phyloP scores from a whole-genome alignment of 2,888 invertebrate genomes.

The Tenthredo scrophulariae region DNA sequence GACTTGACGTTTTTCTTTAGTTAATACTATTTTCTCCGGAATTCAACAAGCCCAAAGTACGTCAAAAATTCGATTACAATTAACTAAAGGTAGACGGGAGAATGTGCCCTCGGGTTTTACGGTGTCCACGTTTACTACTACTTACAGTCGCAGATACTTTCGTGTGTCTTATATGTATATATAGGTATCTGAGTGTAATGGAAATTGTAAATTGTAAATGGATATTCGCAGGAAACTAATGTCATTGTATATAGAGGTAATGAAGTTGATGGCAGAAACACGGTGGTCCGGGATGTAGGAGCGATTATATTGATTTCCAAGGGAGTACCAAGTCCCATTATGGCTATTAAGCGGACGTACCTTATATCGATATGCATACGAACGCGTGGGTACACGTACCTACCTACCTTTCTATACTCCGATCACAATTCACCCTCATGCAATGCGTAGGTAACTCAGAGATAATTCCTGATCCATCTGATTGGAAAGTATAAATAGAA shows the following conservation, averaged over 20 bases:
- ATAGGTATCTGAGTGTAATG: neutral
- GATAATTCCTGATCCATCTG: slow-evolving; percentile 43
- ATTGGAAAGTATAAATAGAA: slow-evolving; percentile 52
- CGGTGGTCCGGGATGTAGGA: slow-evolving; percentile 64
- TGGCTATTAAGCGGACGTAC: slow-evolving; percentile 58
- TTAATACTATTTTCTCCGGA: neutral
- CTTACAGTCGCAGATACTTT: neutral
- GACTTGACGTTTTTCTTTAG: neutral
- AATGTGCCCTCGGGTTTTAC: neutral
- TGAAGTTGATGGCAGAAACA: slow-evolving; percentile 65
- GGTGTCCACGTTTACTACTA: neutral
- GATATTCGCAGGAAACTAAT: slow-evolving; percentile 22
- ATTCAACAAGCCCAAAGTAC: neutral
- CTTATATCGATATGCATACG: slow-evolving; percentile 71
- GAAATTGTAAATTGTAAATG: neutral
- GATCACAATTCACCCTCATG: slow-evolving; percentile 19
- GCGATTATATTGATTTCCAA: slow-evolving; percentile 63
- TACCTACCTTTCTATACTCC: slow-evolving; percentile 13
- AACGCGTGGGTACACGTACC: slow-evolving; percentile 68
- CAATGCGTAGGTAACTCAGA: slow-evolving; percentile 15
- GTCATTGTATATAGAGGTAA: slow-evolving; percentile 58
- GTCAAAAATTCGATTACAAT: slow-evolving; percentile 42
- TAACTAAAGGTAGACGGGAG: slow-evolving; percentile 5
- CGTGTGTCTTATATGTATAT: neutral
- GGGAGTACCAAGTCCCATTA: slow-evolving; percentile 63